These are phyloP conservation scores for Notothenia coriiceps DNA, from an alignment of 2,113 vertebrate genomes.

Conservation along the genomic window DNA sequence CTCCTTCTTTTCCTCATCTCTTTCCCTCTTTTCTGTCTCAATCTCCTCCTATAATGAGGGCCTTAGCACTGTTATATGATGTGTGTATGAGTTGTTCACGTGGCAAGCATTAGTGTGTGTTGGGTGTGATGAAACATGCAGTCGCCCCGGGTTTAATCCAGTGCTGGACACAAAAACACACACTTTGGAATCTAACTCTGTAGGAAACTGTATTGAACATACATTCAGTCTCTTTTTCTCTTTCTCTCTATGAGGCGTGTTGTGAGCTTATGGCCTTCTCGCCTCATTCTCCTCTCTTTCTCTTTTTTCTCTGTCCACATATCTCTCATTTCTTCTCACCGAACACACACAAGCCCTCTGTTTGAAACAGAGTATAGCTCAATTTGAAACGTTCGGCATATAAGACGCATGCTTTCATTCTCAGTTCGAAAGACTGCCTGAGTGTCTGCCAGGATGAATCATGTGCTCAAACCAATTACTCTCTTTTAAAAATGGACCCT, in stretches of 20 bases:
- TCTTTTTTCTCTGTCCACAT: not conserved
- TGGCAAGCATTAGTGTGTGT: slow-evolving; percentile 60
- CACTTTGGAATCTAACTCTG: slow-evolving; percentile 54
- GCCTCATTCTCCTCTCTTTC: not conserved
- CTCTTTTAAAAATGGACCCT: slow-evolving; percentile 46
- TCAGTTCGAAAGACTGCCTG: slow-evolving; percentile 47
- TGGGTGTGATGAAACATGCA: slow-evolving; percentile 50
- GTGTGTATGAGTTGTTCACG: slow-evolving; percentile 52
- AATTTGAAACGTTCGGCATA: slow-evolving; percentile 39
- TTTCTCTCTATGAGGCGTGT: slow-evolving; percentile 15
- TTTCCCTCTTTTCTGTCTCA: slow-evolving; percentile 10
- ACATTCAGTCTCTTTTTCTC: slow-evolving; percentile 15
- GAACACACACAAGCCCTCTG: slow-evolving; percentile 47
- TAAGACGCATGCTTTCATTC: slow-evolving; percentile 43
- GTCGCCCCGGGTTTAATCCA: slow-evolving; percentile 61
- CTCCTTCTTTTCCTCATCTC: not conserved
- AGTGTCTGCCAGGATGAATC: slow-evolving; percentile 51
- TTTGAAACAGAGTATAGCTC: slow-evolving; percentile 44
- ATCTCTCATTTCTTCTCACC: slow-evolving; percentile 28
- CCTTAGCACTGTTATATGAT: slow-evolving; percentile 46
- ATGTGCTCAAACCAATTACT: slow-evolving; percentile 56
- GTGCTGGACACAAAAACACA: slow-evolving; percentile 39
- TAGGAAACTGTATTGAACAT: slow-evolving; percentile 16
- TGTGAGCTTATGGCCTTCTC: slow-evolving; percentile 26
- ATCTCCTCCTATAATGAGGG: slow-evolving; percentile 43